phyloP scores from a whole-genome alignment of 2,113 vertebrate species.

The Sinocyclocheilus rhinocerous region DNA sequence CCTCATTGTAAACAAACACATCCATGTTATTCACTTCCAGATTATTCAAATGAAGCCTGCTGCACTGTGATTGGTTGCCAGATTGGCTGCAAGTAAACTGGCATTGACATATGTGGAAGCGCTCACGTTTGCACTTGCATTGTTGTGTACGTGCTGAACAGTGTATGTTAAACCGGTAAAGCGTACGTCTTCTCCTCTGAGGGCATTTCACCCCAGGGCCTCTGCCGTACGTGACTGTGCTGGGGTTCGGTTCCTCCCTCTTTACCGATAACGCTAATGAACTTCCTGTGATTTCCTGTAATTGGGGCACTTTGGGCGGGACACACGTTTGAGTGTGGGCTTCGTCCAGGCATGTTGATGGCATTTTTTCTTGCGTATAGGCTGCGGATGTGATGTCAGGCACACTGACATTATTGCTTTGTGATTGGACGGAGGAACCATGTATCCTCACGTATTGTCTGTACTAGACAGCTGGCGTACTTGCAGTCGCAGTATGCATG shows the following conservation, averaged over 20 bases:
- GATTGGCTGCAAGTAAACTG: not conserved
- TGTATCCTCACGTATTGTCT: conserved; percentile 22
- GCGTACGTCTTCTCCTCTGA: conserved; percentile 39
- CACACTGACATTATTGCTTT: not conserved
- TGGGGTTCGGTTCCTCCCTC: conserved; percentile 53
- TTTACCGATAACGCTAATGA: conserved; percentile 64
- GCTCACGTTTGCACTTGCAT: not conserved
- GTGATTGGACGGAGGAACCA: conserved; percentile 35
- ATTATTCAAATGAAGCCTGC: not conserved
- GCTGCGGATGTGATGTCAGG: not conserved
- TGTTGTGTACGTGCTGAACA: conserved; percentile 52
- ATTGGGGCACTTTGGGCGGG: conserved; percentile 57
- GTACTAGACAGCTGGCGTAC: conserved; percentile 2
- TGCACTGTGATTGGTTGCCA: not conserved
- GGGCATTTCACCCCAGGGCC: conserved; percentile 50
- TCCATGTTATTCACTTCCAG: not conserved
- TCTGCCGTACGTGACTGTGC: conserved; percentile 60
- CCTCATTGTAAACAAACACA: not conserved
- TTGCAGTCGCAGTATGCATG: not conserved
- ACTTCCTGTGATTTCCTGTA: conserved; percentile 65
- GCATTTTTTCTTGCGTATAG: conserved; percentile 1
- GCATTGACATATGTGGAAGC: not conserved
- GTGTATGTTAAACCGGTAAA: conserved; percentile 35
- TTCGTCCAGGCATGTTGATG: conserved; percentile 2
- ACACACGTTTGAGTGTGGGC: conserved; percentile 36